phyloP scores from a whole-genome alignment of 2,888 invertebrate genomes.

The Cryptus viduatorius region DNA sequence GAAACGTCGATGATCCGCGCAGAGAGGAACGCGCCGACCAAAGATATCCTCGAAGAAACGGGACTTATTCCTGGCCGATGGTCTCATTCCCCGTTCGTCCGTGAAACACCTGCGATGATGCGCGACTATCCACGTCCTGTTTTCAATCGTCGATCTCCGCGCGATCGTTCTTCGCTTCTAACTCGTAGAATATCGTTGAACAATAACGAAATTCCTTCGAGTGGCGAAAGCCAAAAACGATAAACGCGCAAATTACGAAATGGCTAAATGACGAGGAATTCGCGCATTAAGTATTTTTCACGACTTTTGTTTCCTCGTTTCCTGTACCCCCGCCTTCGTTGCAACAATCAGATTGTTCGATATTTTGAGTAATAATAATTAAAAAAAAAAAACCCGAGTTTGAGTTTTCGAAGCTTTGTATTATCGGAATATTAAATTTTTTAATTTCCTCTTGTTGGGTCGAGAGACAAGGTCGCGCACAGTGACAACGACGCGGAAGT shows the following conservation, averaged over 20 bases:
- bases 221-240: no score
- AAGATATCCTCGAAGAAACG: constrained; percentile 42
- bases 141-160: not conserved
- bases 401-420: not conserved
- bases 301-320: no score
- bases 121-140: constrained; percentile 45
- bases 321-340: no score
- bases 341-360: no score
- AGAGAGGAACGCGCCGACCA: not conserved
- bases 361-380: not conserved
- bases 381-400: not conserved
- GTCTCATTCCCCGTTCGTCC: constrained; percentile 40
- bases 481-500: constrained; percentile 20
- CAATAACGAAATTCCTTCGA: no score
- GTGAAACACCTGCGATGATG: constrained; percentile 54
- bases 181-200: no score
- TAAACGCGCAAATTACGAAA: no score
- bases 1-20: not conserved
- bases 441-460: not conserved
- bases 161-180: no score
- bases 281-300: no score
- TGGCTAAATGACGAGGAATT: no score
- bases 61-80: constrained; percentile 43
- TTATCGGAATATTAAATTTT: not conserved
- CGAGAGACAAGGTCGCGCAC: not conserved